Base-by-base conservation (phyloP, 2,888 invertebrate genomes). In the Neocrepidodera transversa region DNA sequence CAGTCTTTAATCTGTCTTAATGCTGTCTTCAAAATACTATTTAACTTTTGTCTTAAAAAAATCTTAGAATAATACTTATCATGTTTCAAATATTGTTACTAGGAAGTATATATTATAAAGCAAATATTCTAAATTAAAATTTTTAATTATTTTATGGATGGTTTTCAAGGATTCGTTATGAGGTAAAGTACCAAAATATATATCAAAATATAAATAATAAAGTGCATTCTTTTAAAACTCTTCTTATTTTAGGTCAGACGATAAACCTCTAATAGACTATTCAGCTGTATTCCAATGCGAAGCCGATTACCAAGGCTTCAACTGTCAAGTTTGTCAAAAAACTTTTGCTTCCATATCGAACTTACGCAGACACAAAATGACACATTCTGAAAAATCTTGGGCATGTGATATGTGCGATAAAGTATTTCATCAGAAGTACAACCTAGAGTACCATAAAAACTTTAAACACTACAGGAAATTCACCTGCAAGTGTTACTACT, bases 371-470 rank as follows among this genome's bases (percentile, higher is more conserved):
- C 69, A 68, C 45, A 35, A 45, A 35, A 60, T 57, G n/a, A 62
- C 45, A n/a, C 68, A 70, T 60, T 38, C 52, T 38, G 65, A 63
- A 14, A 70, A 68, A 58, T 64, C 49, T 4, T 55, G 66, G 7
- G 30, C 62, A 8, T 73, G 73, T 49, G 58, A 66, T 6, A 48
- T 66, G 52, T 73, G 73, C 57, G 40, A 53, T 7, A 67, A 66
- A 50, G 48, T 43, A 16, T 71, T 71, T 28, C 84, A 67, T 76
- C 82, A 0, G 82, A 83, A 43, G 80, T 82, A 64, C 82, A 82
- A 69, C 81, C 83, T 64, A 68, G 85, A 65, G 81, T 82, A 59
- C 78, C 83, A 1, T 85, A 85, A 70, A 71, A 79, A 2, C 30
- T 56, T 57, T 10, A 67, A 66, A 8, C 70, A 70, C 40, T 23